Conservation (phyloP, 2,797 vertebrate genomes). For the Lacerta viridis region DNA sequence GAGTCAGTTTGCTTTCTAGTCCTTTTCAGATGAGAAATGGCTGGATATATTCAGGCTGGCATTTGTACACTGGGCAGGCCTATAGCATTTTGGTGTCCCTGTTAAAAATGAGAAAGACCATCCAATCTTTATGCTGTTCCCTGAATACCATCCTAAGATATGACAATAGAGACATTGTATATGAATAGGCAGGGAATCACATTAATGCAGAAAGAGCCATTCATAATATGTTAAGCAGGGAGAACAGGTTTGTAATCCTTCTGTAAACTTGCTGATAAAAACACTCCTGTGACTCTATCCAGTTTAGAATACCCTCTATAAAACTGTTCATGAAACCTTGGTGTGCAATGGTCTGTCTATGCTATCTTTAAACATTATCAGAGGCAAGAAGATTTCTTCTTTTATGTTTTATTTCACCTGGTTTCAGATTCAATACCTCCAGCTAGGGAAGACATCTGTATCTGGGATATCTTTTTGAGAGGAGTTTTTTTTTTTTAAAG, state of each 20-base stretch:
- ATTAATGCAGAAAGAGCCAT: background rate
- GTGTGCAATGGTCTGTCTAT: background rate
- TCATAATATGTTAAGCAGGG: slow-evolving; percentile 11
- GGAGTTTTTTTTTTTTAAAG: background rate
- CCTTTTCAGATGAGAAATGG: slow-evolving; percentile 24
- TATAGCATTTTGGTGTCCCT: background rate
- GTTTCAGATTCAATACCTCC: background rate
- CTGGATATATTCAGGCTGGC: slow-evolving; percentile 9
- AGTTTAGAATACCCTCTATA: slow-evolving; percentile 3
- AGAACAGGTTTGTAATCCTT: slow-evolving; percentile 1
- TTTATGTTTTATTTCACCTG: background rate
- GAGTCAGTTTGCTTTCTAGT: slow-evolving; percentile 13
- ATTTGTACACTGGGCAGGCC: slow-evolving; percentile 10
- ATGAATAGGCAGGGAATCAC: background rate
- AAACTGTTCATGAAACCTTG: background rate
- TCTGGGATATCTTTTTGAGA: background rate
- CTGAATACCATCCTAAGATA: background rate
- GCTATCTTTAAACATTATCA: background rate
- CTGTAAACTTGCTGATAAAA: slow-evolving; percentile 2
- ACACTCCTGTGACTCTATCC: background rate
- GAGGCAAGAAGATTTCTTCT: background rate
- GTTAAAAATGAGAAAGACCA: background rate
- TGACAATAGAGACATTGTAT: background rate
- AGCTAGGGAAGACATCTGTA: background rate
- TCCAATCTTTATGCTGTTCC: background rate